Evolutionary conservation across 2,888 invertebrate species (phyloP), one percentile per base, ranked within the genome.

Genomic region (Pimpla rufipes): DNA sequence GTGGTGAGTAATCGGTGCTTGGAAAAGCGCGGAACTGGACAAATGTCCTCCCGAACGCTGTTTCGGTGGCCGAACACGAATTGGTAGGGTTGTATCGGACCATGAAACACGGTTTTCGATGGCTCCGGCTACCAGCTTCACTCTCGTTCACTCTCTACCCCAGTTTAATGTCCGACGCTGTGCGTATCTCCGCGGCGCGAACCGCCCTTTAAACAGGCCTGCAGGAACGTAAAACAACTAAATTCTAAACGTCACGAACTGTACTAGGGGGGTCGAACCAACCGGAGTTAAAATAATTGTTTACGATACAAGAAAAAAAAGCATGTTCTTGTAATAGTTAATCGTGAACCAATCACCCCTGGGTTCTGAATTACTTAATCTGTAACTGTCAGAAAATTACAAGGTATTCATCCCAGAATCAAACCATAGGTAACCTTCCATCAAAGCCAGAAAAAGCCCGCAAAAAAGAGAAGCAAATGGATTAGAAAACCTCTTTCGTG

Each of bases 11-110:
- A 84, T 84, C 81, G 84, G 70, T 78, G 84, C 81, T 81, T 78
- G 81, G 84, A 81, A 84, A 81, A 78, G 84, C 84, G 74, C 77
- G 70, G 84, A 74, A 84, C 78, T 78, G 84, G 77, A 84, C 74
- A 84, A 84, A 81, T 84, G 81, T 81, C 84, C 81, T 70, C 84
- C 84, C 84, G 81, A 84, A 84, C 81, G 84, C 78, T 84, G 84
- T 81, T 84, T 84, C 84, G 74, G 84, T 84, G 62, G 84, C 50
- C 78, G 77, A 81, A 84, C 81, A 81, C 70, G 84, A 84, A 81
- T 78, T 81, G 81, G 81, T 81, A 78, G 84, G 78, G 81, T 78
- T 84, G 81, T 81, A 81, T 84, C 81, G 77, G 74, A 64, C 71
- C 84, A 78, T 81, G 81, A 81, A 84, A 81, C 81, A 81, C 66